These are phyloP conservation scores for Bolinopsis microptera DNA, from an alignment of 37 sponge, comb jelly and placozoan species.

Conservation along the genomic window DNA sequence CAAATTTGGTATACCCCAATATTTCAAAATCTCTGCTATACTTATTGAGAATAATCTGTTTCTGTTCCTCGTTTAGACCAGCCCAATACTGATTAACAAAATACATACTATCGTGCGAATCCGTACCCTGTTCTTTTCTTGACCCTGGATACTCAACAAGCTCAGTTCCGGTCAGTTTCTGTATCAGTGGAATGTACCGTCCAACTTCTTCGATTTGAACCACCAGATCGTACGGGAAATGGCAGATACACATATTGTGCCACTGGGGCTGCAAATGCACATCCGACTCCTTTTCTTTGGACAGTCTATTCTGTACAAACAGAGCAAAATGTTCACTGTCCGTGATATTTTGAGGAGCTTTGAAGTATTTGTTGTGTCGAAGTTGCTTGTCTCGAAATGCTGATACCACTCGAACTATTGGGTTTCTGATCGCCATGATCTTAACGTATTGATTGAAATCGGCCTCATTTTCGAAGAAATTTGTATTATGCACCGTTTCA, in stretches of 20 bases:
- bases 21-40: slow-evolving; percentile 1
- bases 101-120: slow-evolving; percentile 18
- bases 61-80: not conserved
- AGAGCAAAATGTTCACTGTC: not conserved
- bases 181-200: not conserved
- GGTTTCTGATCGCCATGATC: not conserved
- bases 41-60: not conserved
- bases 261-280: not conserved
- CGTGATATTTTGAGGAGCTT: not conserved
- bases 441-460: not conserved
- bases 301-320: not conserved
- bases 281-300: not conserved
- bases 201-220: not conserved
- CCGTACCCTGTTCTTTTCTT: not conserved
- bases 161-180: not conserved
- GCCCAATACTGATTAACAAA: not conserved
- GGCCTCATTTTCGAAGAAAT: not conserved
- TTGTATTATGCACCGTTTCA: not conserved
- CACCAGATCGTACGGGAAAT: slow-evolving; percentile 5
- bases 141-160: not conserved
- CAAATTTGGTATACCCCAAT: not conserved
- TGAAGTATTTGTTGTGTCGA: not conserved
- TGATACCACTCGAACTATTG: not conserved
- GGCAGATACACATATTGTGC: not conserved
- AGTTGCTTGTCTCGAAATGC: slow-evolving; percentile 20